A percentile compares a stretch with the other conserved stretches of the same genome.
These are phyloP conservation scores for Lepisosteus osseus DNA, from an alignment of 2,113 vertebrate species.

Conservation along the genomic window DNA sequence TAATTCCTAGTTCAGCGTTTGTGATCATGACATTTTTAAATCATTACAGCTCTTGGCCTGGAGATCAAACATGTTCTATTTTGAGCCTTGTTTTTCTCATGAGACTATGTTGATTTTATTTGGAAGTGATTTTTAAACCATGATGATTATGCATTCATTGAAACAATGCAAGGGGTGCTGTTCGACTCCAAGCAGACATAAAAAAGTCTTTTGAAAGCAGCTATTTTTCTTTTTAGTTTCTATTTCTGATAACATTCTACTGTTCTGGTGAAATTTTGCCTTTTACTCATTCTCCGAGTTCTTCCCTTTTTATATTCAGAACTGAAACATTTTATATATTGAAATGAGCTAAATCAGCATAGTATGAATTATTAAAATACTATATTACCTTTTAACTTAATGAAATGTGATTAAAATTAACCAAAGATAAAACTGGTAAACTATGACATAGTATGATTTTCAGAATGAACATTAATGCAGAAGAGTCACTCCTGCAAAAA, in stretches of 20 bases:
- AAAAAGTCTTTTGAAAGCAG: slow-evolving; percentile 37
- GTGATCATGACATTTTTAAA: slow-evolving; percentile 49
- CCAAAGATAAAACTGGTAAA: no score
- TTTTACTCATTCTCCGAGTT: slow-evolving; percentile 9
- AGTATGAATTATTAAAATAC: background rate
- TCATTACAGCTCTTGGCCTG: slow-evolving; percentile 44
- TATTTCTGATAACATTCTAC: slow-evolving; percentile 30
- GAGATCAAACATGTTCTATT: slow-evolving; percentile 45
- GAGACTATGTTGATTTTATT: slow-evolving; percentile 51
- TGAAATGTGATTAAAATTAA: background rate
- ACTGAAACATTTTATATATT: slow-evolving; percentile 24
- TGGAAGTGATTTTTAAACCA: slow-evolving; percentile 34
- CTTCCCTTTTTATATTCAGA: slow-evolving; percentile 12
- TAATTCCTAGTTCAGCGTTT: slow-evolving; percentile 32
- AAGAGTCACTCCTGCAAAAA: no score
- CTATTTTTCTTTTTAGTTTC: slow-evolving; percentile 38
- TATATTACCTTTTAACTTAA: slow-evolving; percentile 45
- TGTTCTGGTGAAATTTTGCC: slow-evolving; percentile 29
- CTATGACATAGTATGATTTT: no score
- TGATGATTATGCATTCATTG: slow-evolving; percentile 34
- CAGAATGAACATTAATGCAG: no score
- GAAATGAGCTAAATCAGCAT: background rate
- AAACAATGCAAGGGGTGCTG: slow-evolving; percentile 9
- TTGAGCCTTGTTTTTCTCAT: slow-evolving; percentile 46
- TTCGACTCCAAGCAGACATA: slow-evolving; percentile 22